Conservation (phyloP, 2,797 vertebrate species). For the Gila robusta region DNA sequence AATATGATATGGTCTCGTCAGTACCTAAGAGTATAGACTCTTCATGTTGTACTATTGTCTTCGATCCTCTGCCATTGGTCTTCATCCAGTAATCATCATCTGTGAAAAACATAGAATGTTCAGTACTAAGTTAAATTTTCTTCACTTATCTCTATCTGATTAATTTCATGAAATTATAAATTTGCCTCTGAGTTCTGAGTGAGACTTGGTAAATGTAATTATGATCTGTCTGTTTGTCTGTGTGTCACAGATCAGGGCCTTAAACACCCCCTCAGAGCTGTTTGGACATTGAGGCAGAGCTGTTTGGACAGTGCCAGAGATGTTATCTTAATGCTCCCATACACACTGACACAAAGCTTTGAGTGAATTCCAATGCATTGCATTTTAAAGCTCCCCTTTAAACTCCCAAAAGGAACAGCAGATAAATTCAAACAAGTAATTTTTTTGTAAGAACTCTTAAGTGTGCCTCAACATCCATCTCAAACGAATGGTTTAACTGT, state of each 20-base stretch:
- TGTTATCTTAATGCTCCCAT: neutral
- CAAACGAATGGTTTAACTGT: neutral
- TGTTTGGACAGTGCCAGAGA: slow-evolving; percentile 24
- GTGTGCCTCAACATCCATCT: neutral
- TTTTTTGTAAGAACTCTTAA: slow-evolving; percentile 12
- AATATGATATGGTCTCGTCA: too few relatives aligned
- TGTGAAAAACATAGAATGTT: neutral
- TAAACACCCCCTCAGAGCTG: neutral
- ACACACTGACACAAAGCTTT: slow-evolving; percentile 5
- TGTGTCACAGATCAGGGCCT: slow-evolving; percentile 2
- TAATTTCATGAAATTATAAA: neutral
- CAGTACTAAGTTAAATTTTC: neutral
- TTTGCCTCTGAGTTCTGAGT: neutral
- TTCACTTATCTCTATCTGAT: neutral
- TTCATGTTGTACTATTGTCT: neutral
- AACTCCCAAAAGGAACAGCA: neutral
- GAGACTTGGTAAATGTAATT: neutral
- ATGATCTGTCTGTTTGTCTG: neutral
- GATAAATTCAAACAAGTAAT: neutral
- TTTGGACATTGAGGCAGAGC: slow-evolving; percentile 3
- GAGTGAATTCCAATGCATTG: slow-evolving; percentile 4
- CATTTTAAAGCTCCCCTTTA: slow-evolving; percentile 26
- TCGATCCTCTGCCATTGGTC: neutral
- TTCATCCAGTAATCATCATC: neutral
- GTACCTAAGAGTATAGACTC: too few relatives aligned